Conservation (phyloP, 2,888 invertebrate species). For the Drosophila anomalipes region DNA sequence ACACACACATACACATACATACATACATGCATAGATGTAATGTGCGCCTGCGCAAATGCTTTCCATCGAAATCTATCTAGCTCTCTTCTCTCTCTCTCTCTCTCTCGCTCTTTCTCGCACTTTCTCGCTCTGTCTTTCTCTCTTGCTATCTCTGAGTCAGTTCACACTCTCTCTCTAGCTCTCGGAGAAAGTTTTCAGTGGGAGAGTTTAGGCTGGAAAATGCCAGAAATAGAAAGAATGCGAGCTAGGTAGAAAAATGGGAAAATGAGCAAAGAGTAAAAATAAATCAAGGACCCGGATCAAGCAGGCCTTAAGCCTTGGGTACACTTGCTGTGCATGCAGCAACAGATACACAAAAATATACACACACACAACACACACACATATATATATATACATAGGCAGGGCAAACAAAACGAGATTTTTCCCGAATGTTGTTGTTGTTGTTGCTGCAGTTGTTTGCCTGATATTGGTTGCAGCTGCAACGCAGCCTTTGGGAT, state of each 20-base stretch:
- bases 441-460: slow-evolving; percentile 27
- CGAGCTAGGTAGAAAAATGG: slow-evolving; percentile 65
- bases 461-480: slow-evolving; percentile 61
- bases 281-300: slow-evolving; percentile 78
- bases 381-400: neutral
- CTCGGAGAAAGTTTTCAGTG: slow-evolving; percentile 67
- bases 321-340: slow-evolving; percentile 72
- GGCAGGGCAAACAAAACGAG: slow-evolving; percentile 30
- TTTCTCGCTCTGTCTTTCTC: neutral
- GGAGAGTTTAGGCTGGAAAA: slow-evolving; percentile 40
- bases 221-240: slow-evolving; percentile 49
- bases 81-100: slow-evolving; percentile 1
- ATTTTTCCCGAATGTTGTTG: slow-evolving; percentile 31
- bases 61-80: slow-evolving; percentile 23
- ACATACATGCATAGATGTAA: slow-evolving; percentile 1
- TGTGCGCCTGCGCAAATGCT: slow-evolving; percentile 67
- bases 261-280: slow-evolving; percentile 61
- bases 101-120: slow-evolving; percentile 8
- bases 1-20: slow-evolving; percentile 3
- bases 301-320: slow-evolving; percentile 60
- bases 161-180: slow-evolving; percentile 21
- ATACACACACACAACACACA: slow-evolving; percentile 46
- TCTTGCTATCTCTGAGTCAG: neutral
- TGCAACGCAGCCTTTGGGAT: slow-evolving; percentile 59
- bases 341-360: slow-evolving; percentile 55